Evolutionary conservation across 2,888 invertebrate genomes (phyloP), one percentile per base, ranked within the genome.

Genomic region (Syritta pipiens): DNA sequence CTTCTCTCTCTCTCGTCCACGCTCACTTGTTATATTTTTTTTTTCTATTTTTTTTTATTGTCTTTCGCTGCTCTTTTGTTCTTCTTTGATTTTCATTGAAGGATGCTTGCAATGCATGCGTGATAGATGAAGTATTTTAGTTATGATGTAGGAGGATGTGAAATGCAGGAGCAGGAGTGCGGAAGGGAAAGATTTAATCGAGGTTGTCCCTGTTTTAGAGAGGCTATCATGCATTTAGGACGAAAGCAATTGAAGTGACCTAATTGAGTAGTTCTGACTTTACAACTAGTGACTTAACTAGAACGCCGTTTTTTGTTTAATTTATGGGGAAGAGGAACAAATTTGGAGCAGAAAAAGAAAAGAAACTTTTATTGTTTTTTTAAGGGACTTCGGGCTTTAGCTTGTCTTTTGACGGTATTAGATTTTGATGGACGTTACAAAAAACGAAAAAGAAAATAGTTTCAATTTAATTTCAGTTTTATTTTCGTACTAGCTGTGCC

Each of bases 71-170:
- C 26, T 24, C 42, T 59, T 51, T 69, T 57, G 40, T 37, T 57
- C 22, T 40, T 28, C 17, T 57, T 67, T 55, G 46, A 55, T 62
- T 62, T 49, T 17, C 35, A 42, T 32, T 46, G 44, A 76, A 76
- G 69, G 30, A 59, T 60, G 26, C 26, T 51, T 40, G 24, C 46
- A 76, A 57, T 65, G 75, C 69, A 69, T 76, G 76, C 63, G 57
- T 69, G 63, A 57, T 69, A 46, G 69, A 63, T 51, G 57, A 63
- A 24, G 40, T 37, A 44, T 69, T 69, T 28, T 24, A 55, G 48
- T 37, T 51, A 22, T 5, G 24, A 14, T 46, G 24, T 32, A 10
- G 26, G 20, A 57, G n/a, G n/a, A n/a, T n/a, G n/a, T n/a, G n/a
- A n/a, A n/a, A n/a, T n/a, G n/a, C n/a, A n/a, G n/a, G n/a, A n/a